A percentile compares a stretch with the other conserved stretches of the same genome.
Evolutionary conservation across 2,113 vertebrate genomes (phyloP).

Genomic region (Dasyurus viverrinus): DNA sequence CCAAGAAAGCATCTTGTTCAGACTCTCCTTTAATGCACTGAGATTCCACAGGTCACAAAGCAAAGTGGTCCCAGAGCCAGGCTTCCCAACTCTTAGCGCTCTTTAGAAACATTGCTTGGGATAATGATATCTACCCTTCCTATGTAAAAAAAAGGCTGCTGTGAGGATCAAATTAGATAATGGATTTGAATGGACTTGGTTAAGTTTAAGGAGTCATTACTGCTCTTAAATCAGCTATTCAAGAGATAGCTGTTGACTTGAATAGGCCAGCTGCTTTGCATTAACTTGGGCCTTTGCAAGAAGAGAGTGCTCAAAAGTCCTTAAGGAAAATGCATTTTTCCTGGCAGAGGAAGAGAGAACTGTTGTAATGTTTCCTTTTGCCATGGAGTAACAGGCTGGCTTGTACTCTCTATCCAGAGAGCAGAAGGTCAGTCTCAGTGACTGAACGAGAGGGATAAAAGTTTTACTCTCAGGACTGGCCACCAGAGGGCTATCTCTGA

Average conservation of each 20-base stretch:
- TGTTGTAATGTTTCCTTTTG: background rate
- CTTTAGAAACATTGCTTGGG: background rate
- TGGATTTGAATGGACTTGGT: background rate
- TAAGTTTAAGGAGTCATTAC: background rate
- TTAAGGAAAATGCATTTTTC: background rate
- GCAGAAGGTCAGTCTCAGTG: background rate
- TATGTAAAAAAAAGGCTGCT: background rate
- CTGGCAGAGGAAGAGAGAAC: background rate
- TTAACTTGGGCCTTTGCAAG: background rate
- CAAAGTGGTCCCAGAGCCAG: background rate
- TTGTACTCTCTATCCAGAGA: background rate
- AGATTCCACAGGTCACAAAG: background rate
- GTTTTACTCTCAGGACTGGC: background rate
- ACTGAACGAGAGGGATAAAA: background rate
- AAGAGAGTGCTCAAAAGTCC: background rate
- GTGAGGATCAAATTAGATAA: background rate
- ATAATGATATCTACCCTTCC: background rate
- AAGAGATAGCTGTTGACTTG: background rate
- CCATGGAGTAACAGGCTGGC: background rate
- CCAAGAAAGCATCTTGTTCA: background rate
- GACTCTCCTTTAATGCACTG: background rate
- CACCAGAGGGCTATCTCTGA: background rate
- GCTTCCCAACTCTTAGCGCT: background rate
- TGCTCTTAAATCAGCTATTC: background rate
- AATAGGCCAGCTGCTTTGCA: background rate